These are phyloP conservation scores for Acanthaster planci DNA, from an alignment of 35 echinoderm and acorn worm genomes.

Conservation along the genomic window DNA sequence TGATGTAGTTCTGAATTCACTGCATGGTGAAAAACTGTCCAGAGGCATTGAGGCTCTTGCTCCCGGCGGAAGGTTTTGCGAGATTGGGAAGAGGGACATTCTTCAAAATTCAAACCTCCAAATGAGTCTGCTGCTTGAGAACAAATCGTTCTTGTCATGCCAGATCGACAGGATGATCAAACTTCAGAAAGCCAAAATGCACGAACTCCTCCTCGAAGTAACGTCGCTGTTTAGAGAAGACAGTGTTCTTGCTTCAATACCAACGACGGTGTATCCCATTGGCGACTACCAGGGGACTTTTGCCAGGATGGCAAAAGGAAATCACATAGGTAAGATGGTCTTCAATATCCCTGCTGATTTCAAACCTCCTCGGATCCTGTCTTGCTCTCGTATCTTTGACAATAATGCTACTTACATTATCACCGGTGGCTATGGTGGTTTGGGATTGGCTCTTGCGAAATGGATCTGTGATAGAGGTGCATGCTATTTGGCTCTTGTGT, in stretches of 20 bases:
- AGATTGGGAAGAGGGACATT: conserved; percentile 13
- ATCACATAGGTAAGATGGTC: conserved; percentile 30
- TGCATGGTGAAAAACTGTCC: conserved; percentile 42
- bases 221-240: not conserved
- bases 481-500: conserved; percentile 57
- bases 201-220: conserved; percentile 26
- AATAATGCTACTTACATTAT: conserved; percentile 71
- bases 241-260: conserved; percentile 33
- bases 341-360: conserved; percentile 35
- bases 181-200: conserved; percentile 25
- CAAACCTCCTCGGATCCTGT: conserved; percentile 30
- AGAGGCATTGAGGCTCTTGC: conserved; percentile 54
- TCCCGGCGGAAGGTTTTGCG: conserved; percentile 61
- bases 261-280: conserved; percentile 36
- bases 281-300: conserved; percentile 2
- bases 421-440: conserved; percentile 55
- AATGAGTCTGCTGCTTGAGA: conserved; percentile 47
- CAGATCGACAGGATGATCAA: conserved; percentile 61
- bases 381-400: conserved; percentile 55
- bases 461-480: conserved; percentile 81
- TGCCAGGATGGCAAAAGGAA: not conserved
- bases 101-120: conserved; percentile 48
- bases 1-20: conserved; percentile 65
- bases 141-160: conserved; percentile 64
- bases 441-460: conserved; percentile 53